Base-by-base conservation (phyloP, 2,797 vertebrate species). In the Echiichthys vipera region DNA sequence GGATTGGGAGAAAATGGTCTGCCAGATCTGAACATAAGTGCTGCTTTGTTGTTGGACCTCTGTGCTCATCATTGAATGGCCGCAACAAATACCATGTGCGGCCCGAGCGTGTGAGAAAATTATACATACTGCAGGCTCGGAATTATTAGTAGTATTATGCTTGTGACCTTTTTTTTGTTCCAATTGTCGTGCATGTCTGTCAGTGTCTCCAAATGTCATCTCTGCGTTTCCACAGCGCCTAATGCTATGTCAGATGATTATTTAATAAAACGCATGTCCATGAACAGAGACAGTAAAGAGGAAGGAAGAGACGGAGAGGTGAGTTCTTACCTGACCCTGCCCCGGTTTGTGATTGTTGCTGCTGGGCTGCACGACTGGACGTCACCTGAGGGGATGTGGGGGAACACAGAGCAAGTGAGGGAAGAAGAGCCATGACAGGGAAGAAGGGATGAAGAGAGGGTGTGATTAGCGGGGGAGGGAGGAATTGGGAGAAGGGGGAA, bases 341-440 rank as follows among this genome's bases (percentile, higher is more conserved):
- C 42, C 89, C 91, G 50, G 65, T 77, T 65, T 91, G 91, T 93
- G 74, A 95, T 86, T 80, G 93, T 65, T 75, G 94, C 90, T 86
- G 95, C 91, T 96, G 96, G 82, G 95, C 95, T 57, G 94, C 95
- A 86, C 97, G 96, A 87, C 93, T 95, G 11, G 94, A 95, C 59
- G 96, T 95, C 94, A 96, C 96, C 97, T 97, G 93, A 68, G 40
- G 72, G 71, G 22, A 68, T 29, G 43, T 4, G 20, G 20, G 40
- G 51, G 11, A 49, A 59, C 27, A 62, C 24, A 46, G 20, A 63
- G 71, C 7, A 45, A 61, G 66, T 65, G 54, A 61, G 17, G 46
- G 40, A 50, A 45, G 47, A 40, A 22, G 53, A 58, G 27, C 2
- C 50, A 57, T 71, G 76, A 58, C 46, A 64, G 39, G 13, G 45